These are phyloP conservation scores for Grapholita molesta DNA, from an alignment of 1,140 invertebrate species.

Conservation along the genomic window DNA sequence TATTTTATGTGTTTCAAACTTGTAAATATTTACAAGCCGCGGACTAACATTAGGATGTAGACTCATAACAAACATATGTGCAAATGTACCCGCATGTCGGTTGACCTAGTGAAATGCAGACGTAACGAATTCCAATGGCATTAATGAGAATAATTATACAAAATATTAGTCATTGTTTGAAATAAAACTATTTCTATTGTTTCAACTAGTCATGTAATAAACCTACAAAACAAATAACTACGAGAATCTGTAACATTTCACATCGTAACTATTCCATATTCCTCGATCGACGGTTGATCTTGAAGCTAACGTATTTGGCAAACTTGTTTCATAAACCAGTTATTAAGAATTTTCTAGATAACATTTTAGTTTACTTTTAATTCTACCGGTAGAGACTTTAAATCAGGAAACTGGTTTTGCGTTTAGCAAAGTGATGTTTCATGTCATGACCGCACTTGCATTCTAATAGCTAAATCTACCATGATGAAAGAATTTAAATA, in stretches of 20 bases:
- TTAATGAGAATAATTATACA: conserved; percentile 21
- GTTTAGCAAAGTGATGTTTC: neutral
- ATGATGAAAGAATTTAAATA: neutral
- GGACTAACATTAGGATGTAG: neutral
- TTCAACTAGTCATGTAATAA: neutral
- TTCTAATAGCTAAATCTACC: neutral
- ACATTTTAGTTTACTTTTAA: neutral
- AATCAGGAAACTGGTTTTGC: neutral
- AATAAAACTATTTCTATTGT: conserved; percentile 8
- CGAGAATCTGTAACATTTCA: neutral
- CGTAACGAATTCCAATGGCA: conserved; percentile 42
- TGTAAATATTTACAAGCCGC: conserved; percentile 1
- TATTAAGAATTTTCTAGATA: conserved; percentile 6
- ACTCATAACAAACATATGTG: conserved; percentile 10
- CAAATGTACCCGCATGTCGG: conserved; percentile 12
- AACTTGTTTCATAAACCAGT: neutral
- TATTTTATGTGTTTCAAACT: neutral
- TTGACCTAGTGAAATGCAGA: conserved; percentile 36
- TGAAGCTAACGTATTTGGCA: neutral
- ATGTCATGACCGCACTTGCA: neutral
- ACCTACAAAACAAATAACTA: neutral
- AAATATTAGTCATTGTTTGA: conserved; percentile 26
- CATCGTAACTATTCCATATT: neutral
- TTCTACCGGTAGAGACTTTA: neutral
- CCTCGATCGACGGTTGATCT: neutral